Evolutionary conservation across 2,113 vertebrate species (phyloP).

Genomic region (Hippoglossus stenolepis): DNA sequence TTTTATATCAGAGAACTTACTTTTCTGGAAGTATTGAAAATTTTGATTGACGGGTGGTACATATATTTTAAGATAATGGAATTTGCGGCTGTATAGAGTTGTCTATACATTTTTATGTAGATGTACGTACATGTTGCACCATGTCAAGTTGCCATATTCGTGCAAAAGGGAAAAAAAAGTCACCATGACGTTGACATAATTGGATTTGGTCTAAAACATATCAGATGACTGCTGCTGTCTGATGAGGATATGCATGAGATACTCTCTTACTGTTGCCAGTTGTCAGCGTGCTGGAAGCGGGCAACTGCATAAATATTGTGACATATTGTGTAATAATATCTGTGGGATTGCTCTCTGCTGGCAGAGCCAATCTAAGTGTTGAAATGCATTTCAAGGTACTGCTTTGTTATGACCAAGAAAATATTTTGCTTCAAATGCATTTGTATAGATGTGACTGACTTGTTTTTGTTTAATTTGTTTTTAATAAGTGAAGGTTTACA

Average conservation of each 20-base stretch:
- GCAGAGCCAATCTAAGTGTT: conserved; percentile 93
- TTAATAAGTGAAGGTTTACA: conserved; percentile 99
- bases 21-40: conserved; percentile 84
- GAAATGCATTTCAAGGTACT: conserved; percentile 95
- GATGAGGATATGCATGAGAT: conserved; percentile 77
- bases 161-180: conserved; percentile 31
- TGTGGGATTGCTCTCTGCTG: conserved; percentile 95
- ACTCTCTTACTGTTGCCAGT: conserved; percentile 64
- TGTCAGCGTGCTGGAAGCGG: conserved; percentile 73
- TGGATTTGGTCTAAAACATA: conserved; percentile 60
- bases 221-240: conserved; percentile 73
- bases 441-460: conserved; percentile 87
- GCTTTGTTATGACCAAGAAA: conserved; percentile 95
- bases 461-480: conserved; percentile 76
- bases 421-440: conserved; percentile 96
- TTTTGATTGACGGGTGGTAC: conserved; percentile 82
- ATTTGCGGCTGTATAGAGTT: conserved; percentile 90
- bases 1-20: conserved; percentile 86
- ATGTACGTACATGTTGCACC: conserved; percentile 80
- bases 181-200: conserved; percentile 33
- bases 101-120: conserved; percentile 84
- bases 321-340: conserved; percentile 91
- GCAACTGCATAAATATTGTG: conserved; percentile 89
- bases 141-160: conserved; percentile 72
- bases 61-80: conserved; percentile 90